Evolutionary conservation across 64 coral and sea anemone species (phyloP).

Genomic region (Anthopleura sola): DNA sequence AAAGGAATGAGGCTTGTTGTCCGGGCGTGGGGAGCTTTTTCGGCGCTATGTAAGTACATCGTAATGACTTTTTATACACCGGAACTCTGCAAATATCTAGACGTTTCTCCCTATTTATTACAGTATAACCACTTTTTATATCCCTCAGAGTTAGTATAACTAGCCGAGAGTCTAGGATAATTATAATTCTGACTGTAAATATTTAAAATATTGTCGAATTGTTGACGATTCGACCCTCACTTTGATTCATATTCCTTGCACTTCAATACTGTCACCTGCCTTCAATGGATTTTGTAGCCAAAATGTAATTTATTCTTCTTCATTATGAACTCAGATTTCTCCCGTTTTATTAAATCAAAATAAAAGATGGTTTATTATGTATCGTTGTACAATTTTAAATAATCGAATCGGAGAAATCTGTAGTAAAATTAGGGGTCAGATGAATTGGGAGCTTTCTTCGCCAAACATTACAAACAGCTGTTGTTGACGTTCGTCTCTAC

Average conservation of each 20-base stretch:
- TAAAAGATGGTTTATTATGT: background rate
- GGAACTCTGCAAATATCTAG: background rate
- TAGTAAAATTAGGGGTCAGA: background rate
- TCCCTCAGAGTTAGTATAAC: background rate
- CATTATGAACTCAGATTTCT: background rate
- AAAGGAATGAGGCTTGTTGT: slow-evolving; percentile 79
- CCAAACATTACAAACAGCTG: background rate
- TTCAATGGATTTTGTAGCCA: background rate
- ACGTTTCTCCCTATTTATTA: background rate
- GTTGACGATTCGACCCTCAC: background rate
- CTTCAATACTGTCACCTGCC: slow-evolving; percentile 3
- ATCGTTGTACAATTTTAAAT: background rate
- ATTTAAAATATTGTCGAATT: background rate
- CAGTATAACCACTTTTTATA: background rate
- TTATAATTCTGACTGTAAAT: background rate
- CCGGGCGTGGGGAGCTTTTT: slow-evolving; percentile 88
- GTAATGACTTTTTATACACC: slow-evolving; percentile 6
- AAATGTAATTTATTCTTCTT: background rate
- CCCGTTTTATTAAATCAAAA: background rate
- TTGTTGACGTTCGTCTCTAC: background rate
- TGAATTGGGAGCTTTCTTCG: too few species aligned
- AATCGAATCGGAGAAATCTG: background rate
- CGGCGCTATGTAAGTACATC: slow-evolving; percentile 87
- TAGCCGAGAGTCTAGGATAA: background rate
- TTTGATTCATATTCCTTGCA: background rate